Evolutionary conservation across 2,113 vertebrate genomes (phyloP), one percentile per base, ranked within the genome.

Genomic region (Saccopteryx bilineata): DNA sequence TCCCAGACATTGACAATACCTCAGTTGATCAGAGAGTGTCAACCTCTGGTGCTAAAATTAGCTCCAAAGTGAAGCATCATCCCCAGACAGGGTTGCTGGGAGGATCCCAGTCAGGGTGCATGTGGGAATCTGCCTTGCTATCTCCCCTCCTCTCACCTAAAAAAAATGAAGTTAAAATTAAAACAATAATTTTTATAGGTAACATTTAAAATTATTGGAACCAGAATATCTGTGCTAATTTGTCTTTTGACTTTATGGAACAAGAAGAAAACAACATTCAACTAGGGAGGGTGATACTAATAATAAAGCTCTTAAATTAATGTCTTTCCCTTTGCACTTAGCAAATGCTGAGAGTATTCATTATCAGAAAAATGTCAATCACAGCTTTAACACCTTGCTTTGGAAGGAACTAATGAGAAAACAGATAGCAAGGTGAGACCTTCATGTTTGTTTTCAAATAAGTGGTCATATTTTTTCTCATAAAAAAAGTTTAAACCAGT

Each of bases 381-480:
- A 5, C 13, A 50, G 76, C 54, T 71, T 91, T 81, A 81, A 33
- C 28, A n/a, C n/a, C 81, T 84, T 66, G 7, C 48, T 65, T 58
- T 3, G 9, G n/a, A 92, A 85, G 61, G 21, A 85, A 65, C n/a
- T 76, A 68, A 66, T 92, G 81, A 92, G 81, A 92, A 68, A 92
- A 26, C 26, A 48, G 50, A 76, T 33, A n/a, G 33, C 48, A 92
- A 84, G 69, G 58, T 63, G 26, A 66, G 48, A 84, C 61, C 61
- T 92, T 92, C 7, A 52, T 74, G 90, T 84, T 48, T 84, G 33
- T n/a, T 85, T 92, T 85, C 13, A 92, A 75, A 66, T 75, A 66
- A 75, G 9, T 66, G n/a, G 48, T 84, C 69, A 65, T 66, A 46
- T 28, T 31, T 72, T 87, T 58, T 72, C 52, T 68, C 39, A 33